Percentiles rank a stretch among this genome's conserved stretches.
phyloP scores from a whole-genome alignment of 2,113 vertebrate species.

The Fulica atra region DNA sequence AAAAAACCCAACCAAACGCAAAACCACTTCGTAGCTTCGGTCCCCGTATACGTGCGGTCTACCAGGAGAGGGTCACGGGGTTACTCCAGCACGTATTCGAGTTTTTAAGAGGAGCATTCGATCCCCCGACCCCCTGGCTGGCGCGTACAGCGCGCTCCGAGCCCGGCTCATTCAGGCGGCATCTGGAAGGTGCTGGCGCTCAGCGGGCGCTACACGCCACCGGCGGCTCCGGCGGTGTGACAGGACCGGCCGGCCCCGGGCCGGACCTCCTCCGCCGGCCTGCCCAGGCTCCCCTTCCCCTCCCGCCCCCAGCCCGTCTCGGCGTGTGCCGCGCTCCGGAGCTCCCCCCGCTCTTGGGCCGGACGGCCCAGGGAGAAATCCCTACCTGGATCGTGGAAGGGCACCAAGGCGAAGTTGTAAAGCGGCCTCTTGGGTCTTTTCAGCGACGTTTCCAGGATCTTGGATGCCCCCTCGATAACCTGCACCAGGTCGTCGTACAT shows the following conservation, averaged over 20 bases:
- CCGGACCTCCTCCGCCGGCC: background rate
- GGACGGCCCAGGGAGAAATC: background rate
- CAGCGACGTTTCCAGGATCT: conserved; percentile 95
- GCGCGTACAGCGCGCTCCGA: fast-evolving
- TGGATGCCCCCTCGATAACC: conserved; percentile 97
- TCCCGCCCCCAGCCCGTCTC: background rate
- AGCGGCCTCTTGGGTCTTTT: conserved; percentile 91
- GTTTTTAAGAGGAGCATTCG: no score
- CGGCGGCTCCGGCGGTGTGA: background rate
- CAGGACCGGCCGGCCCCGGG: background rate
- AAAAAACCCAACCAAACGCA: background rate
- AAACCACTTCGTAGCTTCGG: background rate
- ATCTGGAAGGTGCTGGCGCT: background rate
- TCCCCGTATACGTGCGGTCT: background rate
- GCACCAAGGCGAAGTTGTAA: conserved; percentile 95
- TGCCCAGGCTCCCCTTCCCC: no score
- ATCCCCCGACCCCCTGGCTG: background rate
- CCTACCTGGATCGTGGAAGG: conserved; percentile 97
- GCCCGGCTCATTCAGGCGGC: background rate
- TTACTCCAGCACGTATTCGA: background rate
- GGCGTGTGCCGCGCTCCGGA: background rate
- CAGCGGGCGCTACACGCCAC: background rate
- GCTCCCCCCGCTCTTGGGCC: no score
- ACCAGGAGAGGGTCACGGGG: no score
- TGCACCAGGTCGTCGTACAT: conserved; percentile 99